Conservation (phyloP, 2,113 vertebrate species). For the Alligator sinensis region DNA sequence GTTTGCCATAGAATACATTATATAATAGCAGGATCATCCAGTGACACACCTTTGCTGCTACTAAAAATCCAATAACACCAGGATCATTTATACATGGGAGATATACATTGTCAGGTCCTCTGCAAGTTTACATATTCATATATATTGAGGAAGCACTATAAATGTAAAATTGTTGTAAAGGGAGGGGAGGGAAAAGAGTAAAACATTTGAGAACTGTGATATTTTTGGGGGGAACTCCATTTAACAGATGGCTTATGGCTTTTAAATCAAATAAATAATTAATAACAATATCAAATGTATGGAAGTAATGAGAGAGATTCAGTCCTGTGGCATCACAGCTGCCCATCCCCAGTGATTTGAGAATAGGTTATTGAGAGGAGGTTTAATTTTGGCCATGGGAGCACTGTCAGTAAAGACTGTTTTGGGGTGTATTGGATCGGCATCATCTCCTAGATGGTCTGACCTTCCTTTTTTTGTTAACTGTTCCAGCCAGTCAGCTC, state of each 20-base stretch:
- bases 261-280: neutral
- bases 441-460: neutral
- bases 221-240: neutral
- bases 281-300: neutral
- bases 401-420: neutral
- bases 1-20: no score
- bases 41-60: neutral
- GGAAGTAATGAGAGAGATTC: neutral
- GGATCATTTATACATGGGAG: neutral
- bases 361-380: neutral
- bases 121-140: neutral
- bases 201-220: neutral
- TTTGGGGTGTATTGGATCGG: fast-evolving
- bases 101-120: neutral
- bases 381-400: neutral
- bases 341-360: neutral
- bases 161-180: neutral
- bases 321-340: neutral
- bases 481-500: neutral
- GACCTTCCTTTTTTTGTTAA: neutral
- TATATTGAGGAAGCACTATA: neutral
- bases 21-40: neutral
- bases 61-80: neutral
- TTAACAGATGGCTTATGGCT: neutral
- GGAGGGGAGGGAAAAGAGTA: no score